These are phyloP conservation scores for Ascidia mentula DNA, from an alignment of 23 tunicate genomes.

Conservation along the genomic window DNA sequence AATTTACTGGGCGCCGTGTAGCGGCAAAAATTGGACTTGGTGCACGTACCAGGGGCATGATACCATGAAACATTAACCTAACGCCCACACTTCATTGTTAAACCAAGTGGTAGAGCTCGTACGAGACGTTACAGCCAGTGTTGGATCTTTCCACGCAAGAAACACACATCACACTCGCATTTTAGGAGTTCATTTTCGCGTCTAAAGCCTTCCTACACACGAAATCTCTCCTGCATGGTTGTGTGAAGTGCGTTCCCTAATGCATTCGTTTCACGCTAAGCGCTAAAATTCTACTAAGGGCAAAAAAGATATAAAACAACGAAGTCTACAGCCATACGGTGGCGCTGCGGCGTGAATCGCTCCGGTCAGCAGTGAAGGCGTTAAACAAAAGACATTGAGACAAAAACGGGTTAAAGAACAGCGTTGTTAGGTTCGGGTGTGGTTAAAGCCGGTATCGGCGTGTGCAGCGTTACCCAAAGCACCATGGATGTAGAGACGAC, in stretches of 20 bases:
- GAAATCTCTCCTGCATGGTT: background rate
- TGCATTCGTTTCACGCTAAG: background rate
- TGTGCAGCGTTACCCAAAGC: background rate
- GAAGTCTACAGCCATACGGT: slow-evolving; percentile 3
- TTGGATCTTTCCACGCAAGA: too few species aligned
- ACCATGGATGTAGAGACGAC: background rate
- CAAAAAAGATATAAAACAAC: background rate
- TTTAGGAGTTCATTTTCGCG: background rate
- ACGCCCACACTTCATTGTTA: too few species aligned
- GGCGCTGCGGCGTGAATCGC: background rate
- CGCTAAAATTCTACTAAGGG: background rate
- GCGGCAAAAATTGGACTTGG: too few species aligned
- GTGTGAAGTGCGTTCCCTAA: background rate
- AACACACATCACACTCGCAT: too few species aligned
- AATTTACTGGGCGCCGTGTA: too few species aligned
- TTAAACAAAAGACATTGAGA: background rate
- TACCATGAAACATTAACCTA: too few species aligned
- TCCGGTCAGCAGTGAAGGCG: background rate
- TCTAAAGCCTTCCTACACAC: background rate
- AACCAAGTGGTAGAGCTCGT: too few species aligned
- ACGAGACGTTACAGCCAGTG: too few species aligned
- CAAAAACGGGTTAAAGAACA: background rate
- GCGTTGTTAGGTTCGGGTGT: too few species aligned
- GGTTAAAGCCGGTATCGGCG: background rate
- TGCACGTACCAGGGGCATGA: too few species aligned